Evolutionary conservation across 1,140 invertebrate genomes (phyloP), one percentile per base, ranked within the genome.

Genomic region (Hycleus phaleratus): DNA sequence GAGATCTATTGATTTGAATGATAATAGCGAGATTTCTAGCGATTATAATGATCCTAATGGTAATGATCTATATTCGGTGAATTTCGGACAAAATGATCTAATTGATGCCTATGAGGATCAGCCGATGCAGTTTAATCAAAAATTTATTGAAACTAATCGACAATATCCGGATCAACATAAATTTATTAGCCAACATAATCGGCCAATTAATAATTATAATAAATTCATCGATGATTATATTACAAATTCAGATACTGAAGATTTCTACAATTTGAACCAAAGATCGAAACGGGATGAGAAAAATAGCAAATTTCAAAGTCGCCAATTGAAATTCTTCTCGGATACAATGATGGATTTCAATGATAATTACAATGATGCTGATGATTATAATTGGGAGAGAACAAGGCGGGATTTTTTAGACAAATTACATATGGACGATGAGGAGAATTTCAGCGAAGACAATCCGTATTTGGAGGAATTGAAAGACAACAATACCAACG

Each of bases 391-490:
- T 38, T 32, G 7, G 4, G 32, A 32, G 7, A 7, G 51, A 4
- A 25, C 51, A 26, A 26, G 39, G 11, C 42, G 51, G 3, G 51
- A 53, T 32, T 53, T 53, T 38, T 45, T 53, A 5, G 51, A 53
- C 32, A 45, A 42, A 46, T 11, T 53, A 2, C 40, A 45, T n/a
- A 53, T 53, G 51, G 45, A 53, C 26, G 46, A 53, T 38, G 51
- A 53, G 18, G 51, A 53, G 10, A 45, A 53, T 32, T 53, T 44
- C 11, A 46, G 26, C 2, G 51, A 53, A 32, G 51, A 53, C 32
- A 53, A 53, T 11, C 42, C 51, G 1, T 53, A 53, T 43, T 18
- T 8, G 26, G 42, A 45, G 18, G 51, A 32, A n/a, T 11, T 53
- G 38, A 46, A 32, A 6, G 6, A 12, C 3, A 53, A 53, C 4